Base-by-base conservation (phyloP, 2,888 invertebrate species). In the Agrotis ipsilon region DNA sequence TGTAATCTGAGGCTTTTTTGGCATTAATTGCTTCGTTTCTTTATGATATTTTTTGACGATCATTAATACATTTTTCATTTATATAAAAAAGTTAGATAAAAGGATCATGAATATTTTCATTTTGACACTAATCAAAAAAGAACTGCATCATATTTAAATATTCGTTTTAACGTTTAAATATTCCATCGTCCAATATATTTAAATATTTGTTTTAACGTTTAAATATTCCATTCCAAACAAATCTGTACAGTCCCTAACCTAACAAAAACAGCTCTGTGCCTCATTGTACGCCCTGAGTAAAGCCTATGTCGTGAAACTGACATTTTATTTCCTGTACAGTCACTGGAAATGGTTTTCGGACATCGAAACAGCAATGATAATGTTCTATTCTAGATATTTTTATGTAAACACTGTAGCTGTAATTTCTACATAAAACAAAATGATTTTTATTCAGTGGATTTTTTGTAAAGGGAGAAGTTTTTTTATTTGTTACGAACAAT, bases 281-380 rank as follows among this genome's bases (percentile, higher is more conserved):
- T 64, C 61, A 75, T 80, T 80, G 72, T 81, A 48, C 9, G 60
- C 46, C 54, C 21, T 45, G 46, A 54, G 46, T 32, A 58, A 62
- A 64, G 59, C 78, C 76, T 66, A 48, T 52, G 61, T 62, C 49
- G 55, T 84, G 84, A 52, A 71, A 71, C 72, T 84, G 82, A 84
- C 82, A 32, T 84, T 78, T 78, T 69, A 84, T 75, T 84, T 75
- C 84, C 70, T 64, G 57, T 59, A 68, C 45, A 39, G 39, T 48
- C 51, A 24, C 18, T 60, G 48, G 21, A 32, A 81, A 71, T 58
- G 66, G 60, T 57, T 66, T 66, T 70, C 27, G 19, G 58, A 54
- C 58, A 58, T 59, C 69, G 64, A 78, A 63, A 58, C 62, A 58
- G 60, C 4, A 11, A 39, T 39, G 39, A 39, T 39, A 39, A 39